phyloP scores from a whole-genome alignment of 2,113 vertebrate genomes.

The Ornithorhynchus anatinus region DNA sequence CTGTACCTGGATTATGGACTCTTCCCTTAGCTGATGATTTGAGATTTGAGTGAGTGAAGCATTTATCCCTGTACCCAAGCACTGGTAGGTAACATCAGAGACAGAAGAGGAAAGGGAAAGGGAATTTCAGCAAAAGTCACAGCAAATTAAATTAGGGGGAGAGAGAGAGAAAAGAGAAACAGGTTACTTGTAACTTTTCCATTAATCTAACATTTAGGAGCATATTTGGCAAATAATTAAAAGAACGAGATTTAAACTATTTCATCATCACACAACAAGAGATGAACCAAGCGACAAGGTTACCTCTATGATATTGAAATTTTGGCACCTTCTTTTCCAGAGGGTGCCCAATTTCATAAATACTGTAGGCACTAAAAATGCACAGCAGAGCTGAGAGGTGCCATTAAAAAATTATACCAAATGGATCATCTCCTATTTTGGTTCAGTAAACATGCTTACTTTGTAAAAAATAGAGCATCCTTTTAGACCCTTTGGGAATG shows the following conservation, averaged over 20 bases:
- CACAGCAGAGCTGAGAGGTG: slow-evolving; percentile 28
- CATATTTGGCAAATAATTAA: slow-evolving; percentile 53
- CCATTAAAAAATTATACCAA: slow-evolving; percentile 52
- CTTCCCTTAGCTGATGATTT: slow-evolving; percentile 88
- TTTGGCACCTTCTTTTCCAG: slow-evolving; percentile 51
- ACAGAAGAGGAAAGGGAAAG: slow-evolving; percentile 76
- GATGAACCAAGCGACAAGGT: slow-evolving; percentile 49
- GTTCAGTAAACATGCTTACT: slow-evolving; percentile 13
- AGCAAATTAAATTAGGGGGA: slow-evolving; percentile 59
- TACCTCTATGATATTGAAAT: slow-evolving; percentile 53
- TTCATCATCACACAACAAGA: slow-evolving; percentile 63
- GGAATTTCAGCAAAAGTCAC: slow-evolving; percentile 64
- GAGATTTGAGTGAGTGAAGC: slow-evolving; percentile 91
- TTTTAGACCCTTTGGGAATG: neutral
- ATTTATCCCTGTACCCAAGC: slow-evolving; percentile 95
- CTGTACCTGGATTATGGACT: slow-evolving; percentile 89
- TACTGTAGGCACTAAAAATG: slow-evolving; percentile 54
- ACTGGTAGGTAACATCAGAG: slow-evolving; percentile 84
- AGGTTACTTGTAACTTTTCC: slow-evolving; percentile 67
- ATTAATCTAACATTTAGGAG: slow-evolving; percentile 48
- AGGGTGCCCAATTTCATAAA: slow-evolving; percentile 31
- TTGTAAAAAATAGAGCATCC: neutral
- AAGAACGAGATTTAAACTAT: slow-evolving; percentile 50
- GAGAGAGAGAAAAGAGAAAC: slow-evolving; percentile 62
- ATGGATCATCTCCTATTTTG: slow-evolving; percentile 45